Evolutionary conservation across 2,888 invertebrate species (phyloP), one percentile per base, ranked within the genome.

Genomic region (Nomada ferruginata): DNA sequence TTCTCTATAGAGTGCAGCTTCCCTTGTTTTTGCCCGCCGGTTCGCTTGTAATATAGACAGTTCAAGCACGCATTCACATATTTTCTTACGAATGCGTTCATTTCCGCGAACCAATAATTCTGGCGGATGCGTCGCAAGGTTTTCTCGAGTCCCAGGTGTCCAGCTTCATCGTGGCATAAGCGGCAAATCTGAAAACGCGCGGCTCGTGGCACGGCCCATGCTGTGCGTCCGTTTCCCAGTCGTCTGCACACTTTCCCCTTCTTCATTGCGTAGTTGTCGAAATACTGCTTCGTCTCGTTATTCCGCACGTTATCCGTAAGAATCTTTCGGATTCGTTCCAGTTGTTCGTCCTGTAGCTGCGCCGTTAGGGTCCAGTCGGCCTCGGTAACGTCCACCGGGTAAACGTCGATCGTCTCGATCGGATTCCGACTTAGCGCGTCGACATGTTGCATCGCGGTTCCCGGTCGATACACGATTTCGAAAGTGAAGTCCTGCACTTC

Each of bases 351-450:
- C 20, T 57, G 61, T 13, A 81, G 47, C 55, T 86, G 79, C 23
- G 66, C 76, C 0, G 81, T 80, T 15, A 82, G 79, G 15, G 80
- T 70, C 89, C 87, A 87, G 13, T 86, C 85, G 0, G 77, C 79
- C 18, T 68, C 75, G 0, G 68, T 64, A 0, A 78, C 26, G 1
- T 57, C 69, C 1, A 82, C 82, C 1, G 71, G 82, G 15, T 60
- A 59, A 11, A 80, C 72, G 26, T 71, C 74, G 18, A 71, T 74
- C 10, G 64, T 3, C 11, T 36, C 15, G 5, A 29, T 76, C 1
- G 88, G 85, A 55, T 85, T 85, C 77, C 89, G 60, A 55, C 87
- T 86, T 18, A 90, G 71, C 0, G 82, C 76, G 74, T 90, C 90
- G 2, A 20, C 57, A 2, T 74, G 68, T 0, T 20, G 2, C 63